Base-by-base conservation (phyloP, 2,797 vertebrate genomes). In the Anisognathus igniventris region DNA sequence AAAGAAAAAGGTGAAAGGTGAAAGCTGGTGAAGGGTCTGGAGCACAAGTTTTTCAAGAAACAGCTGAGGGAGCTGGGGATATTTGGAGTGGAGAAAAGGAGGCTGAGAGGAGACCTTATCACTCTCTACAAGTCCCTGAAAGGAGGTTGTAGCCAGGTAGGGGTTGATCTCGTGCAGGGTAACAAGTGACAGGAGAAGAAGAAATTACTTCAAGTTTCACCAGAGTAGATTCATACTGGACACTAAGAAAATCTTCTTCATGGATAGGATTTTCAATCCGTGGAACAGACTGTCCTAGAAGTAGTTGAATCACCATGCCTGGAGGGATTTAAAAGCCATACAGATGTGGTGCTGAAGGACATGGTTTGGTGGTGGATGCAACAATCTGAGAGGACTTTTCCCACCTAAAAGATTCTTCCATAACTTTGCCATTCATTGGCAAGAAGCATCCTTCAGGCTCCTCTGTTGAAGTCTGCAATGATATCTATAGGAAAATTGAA, bases 121-220 rank as follows among this genome's bases (percentile, higher is more conserved):
- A 8, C 8, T 28, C 6, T n/a, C 77, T 37, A 7, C 9, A 35
- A 8, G 12, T 48, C 16, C 20, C 31, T 61, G 35, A 24, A 31
- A 56, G 23, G 27, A 48, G 19, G 7, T 1, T 75, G 35, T 48
- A 75, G 7, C 31, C 14, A 44, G 48, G 14, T 6, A 19, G 22
- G 5, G 4, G 4, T 21, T 4, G 0, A 22, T 37, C 48, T 44
- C 48, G 19, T n/a, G 42, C 48, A 6, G 4, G 9, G 16, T 75
- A 28, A 7, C 35, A 56, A 42, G 20, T 12, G 16, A 50, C 31
- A 82, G 31, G 15, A 48, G 40, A 68, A 81, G 22, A 88, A 81
- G 19, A 81, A 81, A 68, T 25, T 2, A 4, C 27, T 24, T 44
- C 9, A 37, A 15, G 35, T 62, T 47, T 45, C 48, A 62, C 10